A percentile compares a stretch with the other conserved stretches of the same genome.
These are phyloP conservation scores for Helicoverpa armigera DNA, from an alignment of 1,140 invertebrate genomes.

Conservation along the genomic window DNA sequence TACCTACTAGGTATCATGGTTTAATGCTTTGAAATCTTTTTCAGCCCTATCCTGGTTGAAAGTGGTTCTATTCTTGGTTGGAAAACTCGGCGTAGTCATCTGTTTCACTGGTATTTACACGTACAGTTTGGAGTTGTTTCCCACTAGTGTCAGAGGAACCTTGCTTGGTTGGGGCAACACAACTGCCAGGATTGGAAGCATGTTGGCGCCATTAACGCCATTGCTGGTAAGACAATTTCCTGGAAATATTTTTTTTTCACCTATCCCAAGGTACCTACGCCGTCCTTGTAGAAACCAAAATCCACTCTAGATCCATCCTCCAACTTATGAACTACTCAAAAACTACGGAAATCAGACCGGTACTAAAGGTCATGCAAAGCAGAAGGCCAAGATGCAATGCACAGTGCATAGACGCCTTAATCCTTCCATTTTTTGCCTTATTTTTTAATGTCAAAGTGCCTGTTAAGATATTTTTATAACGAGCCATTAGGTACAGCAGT, in stretches of 20 bases:
- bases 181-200: constrained; percentile 70
- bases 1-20: too few species aligned
- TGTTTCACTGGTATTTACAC: constrained; percentile 79
- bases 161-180: constrained; percentile 72
- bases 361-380: too few species aligned
- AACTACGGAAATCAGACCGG: too few species aligned
- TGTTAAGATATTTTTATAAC: too few species aligned
- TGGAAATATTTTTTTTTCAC: not conserved
- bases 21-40: constrained; percentile 44
- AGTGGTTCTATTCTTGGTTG: constrained; percentile 68
- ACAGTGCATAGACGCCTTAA: too few species aligned
- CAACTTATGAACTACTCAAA: too few species aligned
- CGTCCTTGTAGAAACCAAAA: too few species aligned
- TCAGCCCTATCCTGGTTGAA: constrained; percentile 73
- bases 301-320: too few species aligned
- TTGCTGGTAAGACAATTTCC: constrained; percentile 65
- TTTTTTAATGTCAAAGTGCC: too few species aligned
- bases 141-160: constrained; percentile 75
- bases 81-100: constrained; percentile 69
- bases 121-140: constrained; percentile 76
- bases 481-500: too few species aligned
- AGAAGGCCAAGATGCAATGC: too few species aligned
- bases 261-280: not conserved
- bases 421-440: too few species aligned
- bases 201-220: constrained; percentile 74